Evolutionary conservation across 2,888 invertebrate species (phyloP), one percentile per base, ranked within the genome.

Genomic region (Muscina levida): DNA sequence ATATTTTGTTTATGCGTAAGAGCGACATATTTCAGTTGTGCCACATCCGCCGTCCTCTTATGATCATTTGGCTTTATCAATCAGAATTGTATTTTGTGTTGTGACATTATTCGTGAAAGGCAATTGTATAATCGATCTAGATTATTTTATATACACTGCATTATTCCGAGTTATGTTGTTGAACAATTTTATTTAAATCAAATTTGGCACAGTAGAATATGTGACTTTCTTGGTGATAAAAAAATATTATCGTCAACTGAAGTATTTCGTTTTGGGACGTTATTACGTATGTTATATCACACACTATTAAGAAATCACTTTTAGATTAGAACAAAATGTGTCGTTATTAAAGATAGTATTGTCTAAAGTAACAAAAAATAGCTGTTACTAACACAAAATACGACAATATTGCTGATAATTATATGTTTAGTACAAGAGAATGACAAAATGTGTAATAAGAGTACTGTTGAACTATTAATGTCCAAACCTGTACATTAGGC

Each of bases 161-260:
- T 39, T 76, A 76, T 62, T 76, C 65, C 62, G 44, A 11, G 65
- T 62, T 70, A 48, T 75, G 75, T 57, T 77, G 37, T 51, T 77
- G 77, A 77, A 48, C 71, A n/a, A 26, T 71, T 71, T 77, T 37
- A 67, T 59, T 67, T 67, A 37, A 77, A 51, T 72, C 59, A 59
- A 62, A 72, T 56, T 68, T 51, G 72, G 24, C 37, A 72, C 42
- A 72, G 11, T 68, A 68, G 59, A 77, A 78, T 51, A 68, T 73
- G 53, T 73, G 68, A 62, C 51, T 59, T 72, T 78, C 42, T 68
- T 68, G 56, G 37, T 65, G 65, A 56, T n/a, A n/a, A 17, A 46
- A 76, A 71, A 72, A 72, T 72, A 67, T 39, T 77, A 72, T 77
- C 66, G 46, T 68, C 68, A 72, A 68, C 39, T 77, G n/a, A 68